Evolutionary conservation across 2,113 vertebrate genomes (phyloP).

Genomic region (Proteles cristata): DNA sequence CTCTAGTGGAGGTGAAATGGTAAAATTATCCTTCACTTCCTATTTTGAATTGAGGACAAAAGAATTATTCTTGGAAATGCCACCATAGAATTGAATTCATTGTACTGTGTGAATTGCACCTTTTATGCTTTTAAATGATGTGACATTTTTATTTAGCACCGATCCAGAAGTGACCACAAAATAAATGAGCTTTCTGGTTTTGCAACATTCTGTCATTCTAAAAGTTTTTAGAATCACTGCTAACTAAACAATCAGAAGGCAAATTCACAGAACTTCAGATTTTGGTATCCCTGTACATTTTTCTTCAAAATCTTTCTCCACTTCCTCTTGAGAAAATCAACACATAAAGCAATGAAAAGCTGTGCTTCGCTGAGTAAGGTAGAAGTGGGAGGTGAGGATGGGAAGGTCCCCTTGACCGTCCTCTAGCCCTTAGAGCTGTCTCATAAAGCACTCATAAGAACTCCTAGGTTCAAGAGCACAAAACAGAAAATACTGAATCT

Average conservation of each 20-base stretch:
- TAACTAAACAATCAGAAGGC: not conserved
- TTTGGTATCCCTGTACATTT: not conserved
- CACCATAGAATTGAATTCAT: conserved; percentile 18
- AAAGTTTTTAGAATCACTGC: conserved; percentile 26
- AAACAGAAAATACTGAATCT: not conserved
- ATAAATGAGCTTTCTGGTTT: conserved; percentile 40
- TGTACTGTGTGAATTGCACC: conserved; percentile 8
- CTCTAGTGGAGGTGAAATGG: conserved; percentile 21
- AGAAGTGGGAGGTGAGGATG: not conserved
- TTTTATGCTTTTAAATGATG: conserved; percentile 55
- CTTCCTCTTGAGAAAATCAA: not conserved
- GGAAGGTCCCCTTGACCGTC: not conserved
- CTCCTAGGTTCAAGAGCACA: not conserved
- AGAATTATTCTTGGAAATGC: conserved; percentile 57
- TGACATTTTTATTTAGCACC: conserved; percentile 65
- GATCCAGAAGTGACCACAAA: conserved; percentile 43
- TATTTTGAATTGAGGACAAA: conserved; percentile 11
- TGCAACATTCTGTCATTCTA: conserved; percentile 13
- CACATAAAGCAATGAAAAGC: not conserved
- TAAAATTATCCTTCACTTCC: conserved; percentile 35
- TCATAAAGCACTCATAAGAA: not conserved
- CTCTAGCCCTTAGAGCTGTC: not conserved
- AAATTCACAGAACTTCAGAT: not conserved
- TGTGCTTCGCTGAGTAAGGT: not conserved
- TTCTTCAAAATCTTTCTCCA: not conserved